Conservation (phyloP, 2,888 invertebrate species). For the Erannis defoliaria region DNA sequence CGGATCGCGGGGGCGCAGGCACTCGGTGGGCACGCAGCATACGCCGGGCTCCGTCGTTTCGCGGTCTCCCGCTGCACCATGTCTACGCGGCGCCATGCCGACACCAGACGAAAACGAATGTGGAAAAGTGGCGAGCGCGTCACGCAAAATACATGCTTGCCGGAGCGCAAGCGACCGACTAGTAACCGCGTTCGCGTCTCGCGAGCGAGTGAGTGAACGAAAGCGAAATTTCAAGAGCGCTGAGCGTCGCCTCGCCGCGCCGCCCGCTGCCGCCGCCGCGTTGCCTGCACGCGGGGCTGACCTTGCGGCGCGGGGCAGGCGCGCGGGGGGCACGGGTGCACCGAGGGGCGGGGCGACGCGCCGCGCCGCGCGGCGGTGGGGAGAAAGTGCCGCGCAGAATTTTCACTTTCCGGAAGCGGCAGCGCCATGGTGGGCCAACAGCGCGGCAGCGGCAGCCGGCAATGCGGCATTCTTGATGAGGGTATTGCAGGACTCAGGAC, state of each 20-base stretch:
- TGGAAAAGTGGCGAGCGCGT: slow-evolving; percentile 74
- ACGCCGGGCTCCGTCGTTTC: slow-evolving; percentile 85
- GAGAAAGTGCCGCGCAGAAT: slow-evolving; percentile 83
- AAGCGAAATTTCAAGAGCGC: slow-evolving; percentile 91
- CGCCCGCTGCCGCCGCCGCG: slow-evolving; percentile 58
- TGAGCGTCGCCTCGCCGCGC: slow-evolving; percentile 79
- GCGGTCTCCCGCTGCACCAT: slow-evolving; percentile 81
- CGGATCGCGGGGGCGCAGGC: slow-evolving; percentile 90
- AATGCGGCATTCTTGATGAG: slow-evolving; percentile 20
- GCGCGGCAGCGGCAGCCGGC: neutral
- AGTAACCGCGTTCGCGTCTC: slow-evolving; percentile 74
- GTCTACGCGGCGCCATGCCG: slow-evolving; percentile 83
- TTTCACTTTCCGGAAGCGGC: slow-evolving; percentile 81
- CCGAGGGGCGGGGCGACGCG: slow-evolving; percentile 70
- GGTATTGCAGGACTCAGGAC: no score
- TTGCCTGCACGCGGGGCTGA: slow-evolving; percentile 69
- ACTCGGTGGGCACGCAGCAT: slow-evolving; percentile 95
- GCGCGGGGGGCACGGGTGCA: slow-evolving; percentile 64
- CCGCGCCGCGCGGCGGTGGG: slow-evolving; percentile 65
- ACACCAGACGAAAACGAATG: slow-evolving; percentile 80
- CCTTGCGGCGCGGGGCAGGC: slow-evolving; percentile 67
- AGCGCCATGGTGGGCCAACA: slow-evolving; percentile 44
- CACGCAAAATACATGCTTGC: slow-evolving; percentile 87
- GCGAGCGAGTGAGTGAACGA: slow-evolving; percentile 80
- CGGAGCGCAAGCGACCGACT: slow-evolving; percentile 87